phyloP scores from a whole-genome alignment of 2,888 invertebrate genomes.

The Noctua fimbriata region DNA sequence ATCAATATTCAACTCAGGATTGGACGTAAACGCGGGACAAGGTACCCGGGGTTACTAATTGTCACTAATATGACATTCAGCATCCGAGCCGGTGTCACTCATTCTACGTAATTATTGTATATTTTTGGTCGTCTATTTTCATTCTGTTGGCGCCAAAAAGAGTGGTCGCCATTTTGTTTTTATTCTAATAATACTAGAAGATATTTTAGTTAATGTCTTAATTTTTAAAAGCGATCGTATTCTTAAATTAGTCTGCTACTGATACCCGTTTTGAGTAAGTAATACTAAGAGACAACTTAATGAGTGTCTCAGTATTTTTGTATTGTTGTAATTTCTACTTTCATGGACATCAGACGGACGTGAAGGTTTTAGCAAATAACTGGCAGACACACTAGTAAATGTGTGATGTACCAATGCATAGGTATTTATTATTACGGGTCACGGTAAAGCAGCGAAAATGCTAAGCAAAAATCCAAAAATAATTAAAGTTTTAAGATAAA shows the following conservation, averaged over 20 bases:
- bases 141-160: slow-evolving; percentile 3
- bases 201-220: slow-evolving; percentile 7
- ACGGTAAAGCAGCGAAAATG: too few relatives aligned
- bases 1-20: slow-evolving; percentile 37
- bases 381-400: not conserved
- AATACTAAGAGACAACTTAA: not conserved
- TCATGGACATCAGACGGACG: not conserved
- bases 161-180: slow-evolving; percentile 2
- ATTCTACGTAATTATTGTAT: slow-evolving; percentile 16
- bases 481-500: too few relatives aligned
- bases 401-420: too few relatives aligned
- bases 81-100: slow-evolving; percentile 11
- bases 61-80: slow-evolving; percentile 45
- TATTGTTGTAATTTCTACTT: not conserved
- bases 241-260: not conserved
- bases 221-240: not conserved
- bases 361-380: not conserved
- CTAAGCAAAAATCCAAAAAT: too few relatives aligned
- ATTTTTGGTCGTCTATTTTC: slow-evolving; percentile 1
- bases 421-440: too few relatives aligned
- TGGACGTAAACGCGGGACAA: slow-evolving; percentile 31
- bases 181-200: not conserved
- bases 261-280: not conserved
- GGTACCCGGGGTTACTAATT: slow-evolving; percentile 37
- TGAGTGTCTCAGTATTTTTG: slow-evolving; percentile 7